Evolutionary conservation across 2,113 vertebrate species (phyloP).

Genomic region (Barnardius zonarius): DNA sequence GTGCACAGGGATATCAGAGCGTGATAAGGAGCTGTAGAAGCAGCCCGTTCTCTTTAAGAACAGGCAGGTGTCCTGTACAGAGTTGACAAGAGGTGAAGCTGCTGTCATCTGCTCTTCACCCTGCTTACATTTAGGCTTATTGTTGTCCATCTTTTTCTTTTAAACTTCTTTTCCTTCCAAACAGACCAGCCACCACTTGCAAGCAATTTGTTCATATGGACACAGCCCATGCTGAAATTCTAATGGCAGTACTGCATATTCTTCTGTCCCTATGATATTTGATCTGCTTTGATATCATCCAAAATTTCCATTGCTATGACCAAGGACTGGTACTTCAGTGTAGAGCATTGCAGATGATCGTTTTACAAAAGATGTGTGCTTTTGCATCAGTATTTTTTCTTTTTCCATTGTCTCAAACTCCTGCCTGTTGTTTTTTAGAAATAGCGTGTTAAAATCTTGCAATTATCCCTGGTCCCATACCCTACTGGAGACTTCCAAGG

Average conservation of each 20-base stretch:
- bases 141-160: neutral
- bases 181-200: rapidly evolving
- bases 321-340: neutral
- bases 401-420: neutral
- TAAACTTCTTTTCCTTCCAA: neutral
- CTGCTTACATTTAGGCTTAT: neutral
- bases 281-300: neutral
- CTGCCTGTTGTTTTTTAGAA: neutral
- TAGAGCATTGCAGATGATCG: neutral
- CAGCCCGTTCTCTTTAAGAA: neutral
- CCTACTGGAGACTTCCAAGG: neutral
- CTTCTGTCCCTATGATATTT: neutral
- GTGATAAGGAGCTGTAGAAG: neutral
- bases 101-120: neutral
- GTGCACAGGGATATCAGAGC: neutral
- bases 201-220: neutral
- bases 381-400: neutral
- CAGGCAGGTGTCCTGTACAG: neutral
- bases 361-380: neutral
- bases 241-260: neutral
- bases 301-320: neutral
- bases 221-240: neutral
- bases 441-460: neutral
- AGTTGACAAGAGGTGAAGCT: neutral
- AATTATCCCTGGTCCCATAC: neutral